Evolutionary conservation across 2,888 invertebrate genomes (phyloP), one percentile per base, ranked within the genome.

Genomic region (Patella ulyssiponensis): DNA sequence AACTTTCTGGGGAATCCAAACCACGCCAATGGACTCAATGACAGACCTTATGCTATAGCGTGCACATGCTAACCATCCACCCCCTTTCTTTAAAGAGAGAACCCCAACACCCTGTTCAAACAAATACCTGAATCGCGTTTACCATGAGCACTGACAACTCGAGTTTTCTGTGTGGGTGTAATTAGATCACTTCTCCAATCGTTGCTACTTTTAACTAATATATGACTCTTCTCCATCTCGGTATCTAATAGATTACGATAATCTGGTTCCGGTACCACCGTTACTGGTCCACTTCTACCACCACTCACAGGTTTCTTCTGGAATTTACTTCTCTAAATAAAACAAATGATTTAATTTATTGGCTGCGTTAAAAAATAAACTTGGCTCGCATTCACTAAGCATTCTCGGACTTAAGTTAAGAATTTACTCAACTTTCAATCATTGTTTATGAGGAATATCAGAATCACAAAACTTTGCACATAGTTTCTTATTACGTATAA

Each of bases 131-230:
- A 83, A 74, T 84, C 84, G 54, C 86, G 80, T 72, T 86, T 85
- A 9, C 86, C 85, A 51, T 85, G 85, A 20, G 87, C 88, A 84
- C 88, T 88, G 2, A 88, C 79, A 4, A 84, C 82, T n/a, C 89
- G 82, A 69, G 82, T 82, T 71, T 83, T 80, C 69, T 81, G 83
- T 14, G 87, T 85, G 51, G 80, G 80, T 33, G 81, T 78, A 20
- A 85, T 82, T 51, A 81, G 79, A 78, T 88, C 88, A 11, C 86
- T 83, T n/a, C 84, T 76, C 84, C 82, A 84, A 69, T 88, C 88
- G 71, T 81, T 84, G 23, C 86, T 86, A 80, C 84, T 86, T 17
- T 84, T 79, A 2, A 85, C 86, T 17, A 87, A 78, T 23, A 87
- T 82, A 27, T 87, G 82, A 74, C 84, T 86, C 20, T 86, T 80